Percentiles rank a stretch among this genome's conserved stretches.
phyloP scores from a whole-genome alignment of 2,113 vertebrate genomes.

The Ovis canadensis region DNA sequence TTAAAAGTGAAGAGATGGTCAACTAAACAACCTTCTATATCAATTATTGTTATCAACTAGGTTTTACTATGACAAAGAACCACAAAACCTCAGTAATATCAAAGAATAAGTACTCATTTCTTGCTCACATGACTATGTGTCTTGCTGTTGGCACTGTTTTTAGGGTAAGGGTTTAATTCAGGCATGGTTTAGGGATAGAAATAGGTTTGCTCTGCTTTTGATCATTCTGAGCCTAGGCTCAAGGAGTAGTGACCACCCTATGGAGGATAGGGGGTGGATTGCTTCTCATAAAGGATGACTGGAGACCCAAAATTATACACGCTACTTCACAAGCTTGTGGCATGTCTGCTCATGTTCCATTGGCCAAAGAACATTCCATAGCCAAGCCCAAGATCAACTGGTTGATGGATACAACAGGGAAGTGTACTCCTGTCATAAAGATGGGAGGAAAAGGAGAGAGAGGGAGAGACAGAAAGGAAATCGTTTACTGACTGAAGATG shows the following conservation, averaged over 20 bases:
- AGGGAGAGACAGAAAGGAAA: not conserved
- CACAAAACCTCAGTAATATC: not conserved
- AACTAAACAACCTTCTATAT: not conserved
- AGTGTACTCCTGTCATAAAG: too few species aligned
- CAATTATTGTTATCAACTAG: not conserved
- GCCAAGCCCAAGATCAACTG: not conserved
- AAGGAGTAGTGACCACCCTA: not conserved
- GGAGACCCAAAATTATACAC: not conserved
- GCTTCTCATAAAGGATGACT: not conserved
- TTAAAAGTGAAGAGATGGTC: not conserved
- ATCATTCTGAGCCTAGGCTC: not conserved
- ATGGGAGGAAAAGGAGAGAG: not conserved
- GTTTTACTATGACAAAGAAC: not conserved
- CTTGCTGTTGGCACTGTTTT: not conserved
- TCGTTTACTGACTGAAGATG: not conserved
- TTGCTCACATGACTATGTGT: not conserved
- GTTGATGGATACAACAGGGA: not conserved
- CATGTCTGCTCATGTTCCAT: not conserved
- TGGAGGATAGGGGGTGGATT: rapidly evolving
- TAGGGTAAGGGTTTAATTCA: not conserved
- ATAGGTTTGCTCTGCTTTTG: not conserved
- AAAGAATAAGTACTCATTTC: not conserved
- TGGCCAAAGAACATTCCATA: not conserved
- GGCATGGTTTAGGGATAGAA: not conserved
- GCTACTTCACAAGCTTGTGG: not conserved